Conservation (phyloP, 2,888 invertebrate genomes). For the Lithophane socia region DNA sequence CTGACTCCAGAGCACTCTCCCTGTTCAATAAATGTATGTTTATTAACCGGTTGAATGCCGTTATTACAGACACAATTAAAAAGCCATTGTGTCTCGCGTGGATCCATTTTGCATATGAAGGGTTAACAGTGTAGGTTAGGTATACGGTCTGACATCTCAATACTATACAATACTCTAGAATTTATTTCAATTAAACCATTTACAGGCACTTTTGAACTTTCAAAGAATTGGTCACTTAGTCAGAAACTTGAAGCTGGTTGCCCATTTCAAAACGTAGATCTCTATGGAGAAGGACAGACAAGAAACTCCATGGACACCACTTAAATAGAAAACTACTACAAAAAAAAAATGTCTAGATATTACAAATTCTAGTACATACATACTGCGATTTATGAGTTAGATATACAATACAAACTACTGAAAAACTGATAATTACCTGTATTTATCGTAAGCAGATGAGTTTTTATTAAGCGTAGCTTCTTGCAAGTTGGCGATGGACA, state of each 20-base stretch:
- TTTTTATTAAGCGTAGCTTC: constrained; percentile 97
- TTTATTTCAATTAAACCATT: not conserved
- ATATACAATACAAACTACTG: not conserved
- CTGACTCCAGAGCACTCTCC: constrained; percentile 96
- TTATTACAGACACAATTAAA: too few species aligned
- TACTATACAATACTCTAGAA: not conserved
- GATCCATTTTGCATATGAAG: too few species aligned
- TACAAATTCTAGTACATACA: too few species aligned
- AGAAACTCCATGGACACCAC: not conserved
- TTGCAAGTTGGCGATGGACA: constrained; percentile 93
- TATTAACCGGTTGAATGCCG: too few species aligned
- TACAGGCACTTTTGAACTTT: not conserved
- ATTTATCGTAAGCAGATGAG: constrained; percentile 95
- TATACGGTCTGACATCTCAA: not conserved
- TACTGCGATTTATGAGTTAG: not conserved
- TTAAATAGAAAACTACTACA: too few species aligned
- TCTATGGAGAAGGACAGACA: not conserved
- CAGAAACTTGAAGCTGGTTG: not conserved
- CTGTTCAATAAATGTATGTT: constrained; percentile 80
- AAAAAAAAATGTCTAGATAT: too few species aligned
- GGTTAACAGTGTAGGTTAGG: not conserved
- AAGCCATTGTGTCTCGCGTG: too few species aligned
- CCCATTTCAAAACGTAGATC: not conserved
- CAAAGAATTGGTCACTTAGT: not conserved
- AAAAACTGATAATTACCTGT: constrained; percentile 74